Percentiles rank a stretch among this genome's conserved stretches.
phyloP scores from a whole-genome alignment of 2,113 vertebrate genomes.

The Oostethus manadensis region DNA sequence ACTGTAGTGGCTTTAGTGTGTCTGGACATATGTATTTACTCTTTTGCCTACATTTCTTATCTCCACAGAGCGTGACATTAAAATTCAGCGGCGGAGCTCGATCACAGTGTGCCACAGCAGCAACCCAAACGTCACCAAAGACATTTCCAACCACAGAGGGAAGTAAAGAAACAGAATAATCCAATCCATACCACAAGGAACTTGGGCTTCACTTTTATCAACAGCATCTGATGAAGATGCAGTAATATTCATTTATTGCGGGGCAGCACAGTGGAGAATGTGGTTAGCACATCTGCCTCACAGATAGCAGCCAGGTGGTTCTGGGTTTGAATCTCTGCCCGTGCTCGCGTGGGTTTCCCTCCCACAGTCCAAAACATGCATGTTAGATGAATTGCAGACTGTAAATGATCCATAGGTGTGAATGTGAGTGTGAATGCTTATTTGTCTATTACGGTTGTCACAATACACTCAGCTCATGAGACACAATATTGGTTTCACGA shows the following conservation, averaged over 20 bases:
- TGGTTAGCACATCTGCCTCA: too few species aligned
- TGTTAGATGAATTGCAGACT: too few species aligned
- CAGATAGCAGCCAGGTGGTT: too few species aligned
- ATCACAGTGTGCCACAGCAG: constrained; percentile 65
- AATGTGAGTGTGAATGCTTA: too few species aligned
- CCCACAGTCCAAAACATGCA: too few species aligned
- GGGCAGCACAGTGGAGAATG: too few species aligned
- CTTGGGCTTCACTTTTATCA: constrained; percentile 15
- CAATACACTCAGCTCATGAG: too few species aligned
- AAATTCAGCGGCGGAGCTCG: constrained; percentile 72
- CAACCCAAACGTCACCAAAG: constrained; percentile 79
- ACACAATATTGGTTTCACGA: too few species aligned
- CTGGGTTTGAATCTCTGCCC: too few species aligned
- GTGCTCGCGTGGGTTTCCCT: too few species aligned
- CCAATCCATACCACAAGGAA: constrained; percentile 11
- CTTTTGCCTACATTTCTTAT: constrained; percentile 12
- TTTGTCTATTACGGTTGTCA: too few species aligned
- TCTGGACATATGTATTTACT: constrained; percentile 1
- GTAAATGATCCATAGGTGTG: too few species aligned
- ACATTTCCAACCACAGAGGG: constrained; percentile 77
- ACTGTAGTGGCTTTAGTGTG: neutral
- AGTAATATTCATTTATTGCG: neutral
- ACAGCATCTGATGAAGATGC: constrained; percentile 4
- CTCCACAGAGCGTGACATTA: constrained; percentile 78
- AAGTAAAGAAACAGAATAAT: constrained; percentile 60